Evolutionary conservation across 2,113 vertebrate species (phyloP).

Genomic region (Actenoides hombroni): DNA sequence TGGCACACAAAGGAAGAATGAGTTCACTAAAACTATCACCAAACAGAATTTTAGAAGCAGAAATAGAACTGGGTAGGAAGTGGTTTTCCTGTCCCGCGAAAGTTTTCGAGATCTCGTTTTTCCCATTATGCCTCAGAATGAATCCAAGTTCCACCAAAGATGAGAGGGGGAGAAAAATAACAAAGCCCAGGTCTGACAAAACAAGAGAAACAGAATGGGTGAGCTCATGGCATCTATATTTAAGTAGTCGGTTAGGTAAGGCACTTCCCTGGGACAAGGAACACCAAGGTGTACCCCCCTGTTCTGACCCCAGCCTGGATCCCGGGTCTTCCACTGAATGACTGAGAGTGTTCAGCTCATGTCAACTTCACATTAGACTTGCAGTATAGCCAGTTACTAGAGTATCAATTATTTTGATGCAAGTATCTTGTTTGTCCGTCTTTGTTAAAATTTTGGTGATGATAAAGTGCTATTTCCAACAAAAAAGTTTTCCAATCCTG

Average conservation of each 20-base stretch:
- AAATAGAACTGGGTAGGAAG: constrained; percentile 64
- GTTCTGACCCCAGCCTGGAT: neutral
- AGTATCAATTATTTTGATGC: neutral
- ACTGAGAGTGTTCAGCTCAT: neutral
- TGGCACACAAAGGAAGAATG: constrained; percentile 62
- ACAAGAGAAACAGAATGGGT: neutral
- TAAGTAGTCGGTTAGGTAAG: neutral
- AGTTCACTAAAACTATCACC: constrained; percentile 58
- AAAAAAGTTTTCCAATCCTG: neutral
- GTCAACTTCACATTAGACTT: neutral
- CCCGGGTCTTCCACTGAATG: neutral
- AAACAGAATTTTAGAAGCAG: constrained; percentile 50
- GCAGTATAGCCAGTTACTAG: neutral
- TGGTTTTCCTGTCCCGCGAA: constrained; percentile 63
- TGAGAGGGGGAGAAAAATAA: neutral
- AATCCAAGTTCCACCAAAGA: neutral
- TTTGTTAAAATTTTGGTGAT: neutral
- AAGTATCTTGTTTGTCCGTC: neutral
- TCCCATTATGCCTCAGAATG: neutral
- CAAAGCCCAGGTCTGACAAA: neutral
- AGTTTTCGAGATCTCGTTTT: constrained; percentile 42
- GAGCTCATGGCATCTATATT: neutral
- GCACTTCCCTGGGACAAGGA: neutral
- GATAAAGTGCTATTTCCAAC: neutral
- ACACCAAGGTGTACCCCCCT: neutral